A percentile compares a stretch with the other conserved stretches of the same genome.
Evolutionary conservation across 1,140 invertebrate genomes (phyloP).

Genomic region (Lamellibrachia luymesi): DNA sequence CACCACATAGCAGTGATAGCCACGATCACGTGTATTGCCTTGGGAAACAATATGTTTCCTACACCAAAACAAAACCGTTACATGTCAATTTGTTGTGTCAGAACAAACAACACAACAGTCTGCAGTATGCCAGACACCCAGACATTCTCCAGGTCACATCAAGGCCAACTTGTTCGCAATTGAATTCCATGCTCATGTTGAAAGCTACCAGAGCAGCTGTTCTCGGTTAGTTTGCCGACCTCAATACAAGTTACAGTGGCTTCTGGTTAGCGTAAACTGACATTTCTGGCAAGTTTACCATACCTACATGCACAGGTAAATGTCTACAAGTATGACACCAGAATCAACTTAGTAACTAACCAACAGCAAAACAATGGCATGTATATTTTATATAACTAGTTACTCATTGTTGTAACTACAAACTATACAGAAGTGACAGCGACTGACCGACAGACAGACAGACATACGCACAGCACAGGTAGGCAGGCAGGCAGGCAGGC

Average conservation of each 20-base stretch:
- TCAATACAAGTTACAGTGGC: not conserved
- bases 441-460: not conserved
- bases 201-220: not conserved
- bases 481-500: not conserved
- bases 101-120: not conserved
- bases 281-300: not conserved
- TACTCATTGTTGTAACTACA: not conserved
- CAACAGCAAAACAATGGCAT: not conserved
- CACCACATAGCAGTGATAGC: no score
- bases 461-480: not conserved
- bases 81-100: not conserved
- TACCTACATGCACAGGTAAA: not conserved
- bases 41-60: not conserved
- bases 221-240: not conserved
- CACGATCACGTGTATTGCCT: no score
- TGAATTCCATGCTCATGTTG: not conserved
- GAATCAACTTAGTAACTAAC: not conserved
- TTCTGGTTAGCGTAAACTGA: not conserved
- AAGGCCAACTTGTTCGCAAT: not conserved
- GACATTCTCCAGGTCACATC: not conserved
- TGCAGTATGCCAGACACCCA: not conserved
- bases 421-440: not conserved
- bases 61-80: not conserved
- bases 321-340: not conserved
- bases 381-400: not conserved